These are phyloP conservation scores for Crax fasciolata DNA, from an alignment of 2,797 vertebrate genomes.

Conservation along the genomic window DNA sequence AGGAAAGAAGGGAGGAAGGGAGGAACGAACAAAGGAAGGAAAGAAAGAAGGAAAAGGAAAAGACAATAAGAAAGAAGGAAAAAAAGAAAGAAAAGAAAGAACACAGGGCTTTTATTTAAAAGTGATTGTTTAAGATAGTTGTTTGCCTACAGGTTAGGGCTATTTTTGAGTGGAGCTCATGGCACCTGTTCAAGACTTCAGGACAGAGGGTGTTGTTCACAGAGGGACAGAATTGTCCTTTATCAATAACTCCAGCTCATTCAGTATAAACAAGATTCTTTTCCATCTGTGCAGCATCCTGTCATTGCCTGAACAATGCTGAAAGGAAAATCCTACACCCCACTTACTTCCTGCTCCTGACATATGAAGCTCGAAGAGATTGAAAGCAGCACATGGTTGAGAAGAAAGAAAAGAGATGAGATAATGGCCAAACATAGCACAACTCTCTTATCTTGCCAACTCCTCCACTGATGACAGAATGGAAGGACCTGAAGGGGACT, in stretches of 20 bases:
- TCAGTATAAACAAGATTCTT: slow-evolving; percentile 51
- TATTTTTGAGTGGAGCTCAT: neutral
- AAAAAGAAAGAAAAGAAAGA: too few relatives aligned
- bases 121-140: neutral
- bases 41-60: accelerated
- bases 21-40: neutral
- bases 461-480: neutral
- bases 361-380: slow-evolving; percentile 37
- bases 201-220: slow-evolving; percentile 52
- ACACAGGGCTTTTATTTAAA: neutral
- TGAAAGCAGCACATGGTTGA: slow-evolving; percentile 35
- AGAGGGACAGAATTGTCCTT: slow-evolving; percentile 32
- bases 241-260: slow-evolving; percentile 21
- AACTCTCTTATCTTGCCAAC: neutral
- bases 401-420: slow-evolving; percentile 32
- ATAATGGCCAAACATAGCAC: neutral
- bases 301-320: slow-evolving; percentile 62
- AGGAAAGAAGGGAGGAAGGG: neutral
- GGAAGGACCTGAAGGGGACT: neutral
- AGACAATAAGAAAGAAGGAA: accelerated
- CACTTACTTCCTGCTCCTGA: slow-evolving; percentile 63
- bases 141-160: neutral
- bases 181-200: neutral
- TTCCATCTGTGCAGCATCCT: slow-evolving; percentile 76
- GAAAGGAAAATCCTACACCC: slow-evolving; percentile 49